A percentile compares a stretch with the other conserved stretches of the same genome.
These are phyloP conservation scores for Platichthys flesus DNA, from an alignment of 2,113 vertebrate species.

Conservation along the genomic window DNA sequence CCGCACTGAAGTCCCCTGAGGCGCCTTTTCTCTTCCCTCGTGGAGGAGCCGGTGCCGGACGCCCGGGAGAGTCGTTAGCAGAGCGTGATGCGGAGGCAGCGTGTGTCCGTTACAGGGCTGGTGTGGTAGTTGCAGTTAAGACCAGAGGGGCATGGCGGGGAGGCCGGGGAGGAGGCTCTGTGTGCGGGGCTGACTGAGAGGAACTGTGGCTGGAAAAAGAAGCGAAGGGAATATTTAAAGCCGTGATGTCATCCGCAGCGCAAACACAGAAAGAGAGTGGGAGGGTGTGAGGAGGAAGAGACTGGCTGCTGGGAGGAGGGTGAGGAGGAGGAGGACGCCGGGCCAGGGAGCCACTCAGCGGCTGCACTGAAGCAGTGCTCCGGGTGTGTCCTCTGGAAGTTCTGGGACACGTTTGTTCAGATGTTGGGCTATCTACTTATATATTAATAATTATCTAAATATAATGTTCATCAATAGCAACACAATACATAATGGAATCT, in stretches of 20 bases:
- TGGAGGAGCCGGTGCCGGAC: slow-evolving; percentile 12
- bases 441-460: no score
- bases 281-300: slow-evolving; percentile 57
- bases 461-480: no score
- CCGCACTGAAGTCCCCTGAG: slow-evolving; percentile 31
- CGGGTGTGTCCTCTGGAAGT: neutral
- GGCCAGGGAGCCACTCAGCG: neutral
- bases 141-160: neutral
- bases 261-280: slow-evolving; percentile 63
- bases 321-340: neutral
- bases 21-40: slow-evolving; percentile 30
- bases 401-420: no score
- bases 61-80: neutral
- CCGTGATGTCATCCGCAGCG: slow-evolving; percentile 77
- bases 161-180: neutral
- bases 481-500: neutral
- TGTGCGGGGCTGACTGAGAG: slow-evolving; percentile 2
- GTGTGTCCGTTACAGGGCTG: neutral
- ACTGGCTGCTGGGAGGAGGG: slow-evolving; percentile 21
- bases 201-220: slow-evolving; percentile 38
- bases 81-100: neutral
- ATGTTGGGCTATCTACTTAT: no score
- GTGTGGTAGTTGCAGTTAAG: neutral
- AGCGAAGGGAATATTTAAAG: slow-evolving; percentile 80
- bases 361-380: neutral